Percentiles rank a stretch among this genome's conserved stretches.
Conservation (phyloP, 2,888 invertebrate genomes). For the Ichneumon xanthorius region DNA sequence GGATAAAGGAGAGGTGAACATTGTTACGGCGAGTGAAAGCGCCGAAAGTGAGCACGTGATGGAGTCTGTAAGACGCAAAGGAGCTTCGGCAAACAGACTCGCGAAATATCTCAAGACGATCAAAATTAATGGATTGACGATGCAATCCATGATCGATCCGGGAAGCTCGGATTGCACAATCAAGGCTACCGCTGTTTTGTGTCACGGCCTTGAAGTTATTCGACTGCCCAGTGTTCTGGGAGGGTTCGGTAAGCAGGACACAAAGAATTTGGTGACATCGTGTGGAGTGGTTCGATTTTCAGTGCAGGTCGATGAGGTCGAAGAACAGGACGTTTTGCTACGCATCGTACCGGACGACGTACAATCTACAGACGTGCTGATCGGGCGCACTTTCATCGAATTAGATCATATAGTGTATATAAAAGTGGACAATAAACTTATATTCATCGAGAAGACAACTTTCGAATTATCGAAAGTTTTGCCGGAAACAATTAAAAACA, state of each 20-base stretch:
- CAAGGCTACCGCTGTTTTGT: conserved; percentile 45
- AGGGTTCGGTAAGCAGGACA: conserved; percentile 42
- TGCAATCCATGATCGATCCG: conserved; percentile 25
- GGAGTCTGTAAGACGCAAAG: neutral
- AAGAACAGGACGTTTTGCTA: conserved; percentile 58
- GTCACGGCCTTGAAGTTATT: conserved; percentile 18
- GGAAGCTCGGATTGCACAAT: conserved; percentile 60
- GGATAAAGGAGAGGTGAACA: conserved; percentile 24
- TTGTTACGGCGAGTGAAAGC: neutral
- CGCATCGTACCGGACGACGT: conserved; percentile 70
- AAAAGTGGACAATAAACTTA: conserved; percentile 56
- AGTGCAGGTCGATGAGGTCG: conserved; percentile 64
- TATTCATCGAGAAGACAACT: neutral
- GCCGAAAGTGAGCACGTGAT: neutral
- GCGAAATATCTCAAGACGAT: conserved; percentile 58
- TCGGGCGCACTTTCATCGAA: conserved; percentile 70
- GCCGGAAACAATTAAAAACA: neutral
- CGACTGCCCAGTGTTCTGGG: conserved; percentile 6
- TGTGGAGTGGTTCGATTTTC: conserved; percentile 41
- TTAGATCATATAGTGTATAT: conserved; percentile 63
- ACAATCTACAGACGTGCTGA: conserved; percentile 68
- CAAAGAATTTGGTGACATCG: conserved; percentile 27
- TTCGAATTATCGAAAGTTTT: conserved; percentile 17
- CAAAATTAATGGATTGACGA: conserved; percentile 20
- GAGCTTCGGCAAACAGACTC: neutral